Evolutionary conservation across 2,888 invertebrate species (phyloP), one percentile per base, ranked within the genome.

Genomic region (Pammene aurita): DNA sequence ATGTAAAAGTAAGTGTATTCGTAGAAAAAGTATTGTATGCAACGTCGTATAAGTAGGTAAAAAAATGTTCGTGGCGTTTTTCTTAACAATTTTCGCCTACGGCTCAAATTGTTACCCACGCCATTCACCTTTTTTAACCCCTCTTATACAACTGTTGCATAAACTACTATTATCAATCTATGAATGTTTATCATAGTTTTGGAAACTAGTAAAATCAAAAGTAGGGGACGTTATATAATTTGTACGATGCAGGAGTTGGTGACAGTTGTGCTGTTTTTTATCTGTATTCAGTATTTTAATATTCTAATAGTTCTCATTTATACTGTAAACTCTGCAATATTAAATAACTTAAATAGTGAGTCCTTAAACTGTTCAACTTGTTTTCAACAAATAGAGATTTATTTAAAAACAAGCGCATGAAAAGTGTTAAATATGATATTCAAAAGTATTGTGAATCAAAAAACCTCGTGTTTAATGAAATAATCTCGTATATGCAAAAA

Each of bases 291-390:
- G 52, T 14, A 54, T 56, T 55, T 62, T 68, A 68, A 57, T 60
- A 65, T 61, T 48, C 56, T 44, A 57, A 58, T 64, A 52, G 63
- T 58, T 13, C 26, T 50, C 52, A 68, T 68, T 68, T 68, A 64
- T 14, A 35, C 13, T 44, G 42, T 55, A 52, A 14, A 41, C 7
- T 26, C 26, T 18, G 14, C 42, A n/a, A 34, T 41, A 56, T 56
- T 1, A 55, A 62, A 48, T 62, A 61, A 46, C 52, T 60, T 4
- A 10, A n/a, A 57, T n/a, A 48, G 10, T 18, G 6, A 26, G 11
- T 26, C 26, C 26, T n/a, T n/a, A n/a, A 26, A 16, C 38, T 41
- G 16, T 13, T 10, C 9, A 48, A 48, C 18, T 11, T 50, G 26
- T 26, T 50, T 26, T 50, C 26, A 6, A 11, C 10, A 42, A 11